Evolutionary conservation across 53 echinoderm and acorn worm genomes (phyloP).

Genomic region (Paracentrotus lividus): DNA sequence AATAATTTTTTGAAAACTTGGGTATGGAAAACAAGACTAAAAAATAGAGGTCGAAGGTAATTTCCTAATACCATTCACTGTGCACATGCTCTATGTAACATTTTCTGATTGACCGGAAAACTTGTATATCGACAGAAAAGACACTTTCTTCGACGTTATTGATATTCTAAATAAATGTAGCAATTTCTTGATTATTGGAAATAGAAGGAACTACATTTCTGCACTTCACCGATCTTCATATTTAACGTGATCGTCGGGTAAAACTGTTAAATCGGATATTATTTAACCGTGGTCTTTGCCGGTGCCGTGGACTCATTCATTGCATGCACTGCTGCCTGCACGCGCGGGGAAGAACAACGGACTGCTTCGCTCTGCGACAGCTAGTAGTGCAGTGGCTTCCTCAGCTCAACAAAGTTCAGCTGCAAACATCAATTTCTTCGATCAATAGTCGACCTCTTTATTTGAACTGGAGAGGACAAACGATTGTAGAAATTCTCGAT

Average conservation of each 20-base stretch:
- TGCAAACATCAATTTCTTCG: background rate
- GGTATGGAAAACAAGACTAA: background rate
- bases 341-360: slow-evolving; percentile 1
- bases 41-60: background rate
- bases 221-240: background rate
- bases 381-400: background rate
- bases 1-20: background rate
- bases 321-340: background rate
- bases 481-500: background rate
- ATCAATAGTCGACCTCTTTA: background rate
- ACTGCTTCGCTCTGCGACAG: background rate
- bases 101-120: background rate
- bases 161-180: background rate
- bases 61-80: slow-evolving; percentile 10
- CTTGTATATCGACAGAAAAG: background rate
- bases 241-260: too few relatives aligned
- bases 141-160: background rate
- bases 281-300: too few relatives aligned
- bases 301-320: background rate
- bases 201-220: background rate
- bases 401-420: background rate
- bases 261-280: too few relatives aligned
- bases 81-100: slow-evolving; percentile 22
- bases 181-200: background rate
- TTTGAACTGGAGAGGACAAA: background rate